These are phyloP conservation scores for Sylvia atricapilla DNA, from an alignment of 2,113 vertebrate species.

Conservation along the genomic window DNA sequence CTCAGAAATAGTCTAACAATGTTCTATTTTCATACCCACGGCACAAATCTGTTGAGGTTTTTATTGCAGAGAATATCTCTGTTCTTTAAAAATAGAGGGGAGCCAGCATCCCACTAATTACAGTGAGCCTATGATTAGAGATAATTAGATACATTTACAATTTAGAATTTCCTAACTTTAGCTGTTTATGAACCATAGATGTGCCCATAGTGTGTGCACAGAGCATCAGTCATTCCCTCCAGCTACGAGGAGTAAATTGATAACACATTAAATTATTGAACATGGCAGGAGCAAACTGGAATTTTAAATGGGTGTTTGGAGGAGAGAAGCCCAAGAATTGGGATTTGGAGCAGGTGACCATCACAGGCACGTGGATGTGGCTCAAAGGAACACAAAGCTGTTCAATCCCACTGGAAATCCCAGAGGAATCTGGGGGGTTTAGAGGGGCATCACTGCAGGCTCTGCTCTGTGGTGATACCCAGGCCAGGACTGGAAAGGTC, in stretches of 20 bases:
- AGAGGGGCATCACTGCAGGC: neutral
- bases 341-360: neutral
- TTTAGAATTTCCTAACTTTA: neutral
- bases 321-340: neutral
- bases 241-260: neutral
- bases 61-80: neutral
- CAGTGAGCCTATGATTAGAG: conserved; percentile 27
- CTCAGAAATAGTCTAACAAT: neutral
- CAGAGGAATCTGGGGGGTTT: neutral
- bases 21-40: neutral
- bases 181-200: conserved; percentile 11
- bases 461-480: neutral
- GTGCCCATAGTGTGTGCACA: neutral
- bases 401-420: neutral
- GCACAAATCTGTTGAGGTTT: neutral
- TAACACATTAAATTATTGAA: neutral
- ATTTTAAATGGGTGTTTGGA: neutral
- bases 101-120: conserved; percentile 23
- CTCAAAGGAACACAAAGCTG: neutral
- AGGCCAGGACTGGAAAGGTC: neutral
- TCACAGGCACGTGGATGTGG: too few species aligned
- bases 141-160: conserved; percentile 35
- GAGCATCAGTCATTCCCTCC: neutral
- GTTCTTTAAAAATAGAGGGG: conserved; percentile 17
- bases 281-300: neutral